Conservation (phyloP, 2,113 vertebrate species). For the Syrrhaptes paradoxus region DNA sequence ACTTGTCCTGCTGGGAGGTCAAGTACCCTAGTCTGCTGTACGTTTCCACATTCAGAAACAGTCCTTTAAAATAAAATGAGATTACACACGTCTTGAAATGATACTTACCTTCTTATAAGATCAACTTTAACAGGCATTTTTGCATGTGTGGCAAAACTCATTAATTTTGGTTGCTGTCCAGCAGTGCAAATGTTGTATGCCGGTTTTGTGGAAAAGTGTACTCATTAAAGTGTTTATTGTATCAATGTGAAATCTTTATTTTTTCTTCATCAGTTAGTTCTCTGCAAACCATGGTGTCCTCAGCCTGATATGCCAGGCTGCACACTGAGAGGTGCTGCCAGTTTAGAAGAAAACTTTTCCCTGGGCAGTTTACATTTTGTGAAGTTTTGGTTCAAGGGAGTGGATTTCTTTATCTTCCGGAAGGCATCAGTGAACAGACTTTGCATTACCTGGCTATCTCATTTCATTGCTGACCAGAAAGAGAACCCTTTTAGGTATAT, state of each 20-base stretch:
- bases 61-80: neutral
- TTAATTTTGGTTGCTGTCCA: neutral
- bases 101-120: neutral
- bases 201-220: neutral
- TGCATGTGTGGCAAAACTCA: accelerated
- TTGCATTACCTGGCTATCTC: neutral
- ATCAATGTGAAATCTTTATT: neutral
- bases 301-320: neutral
- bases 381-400: neutral
- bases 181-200: neutral
- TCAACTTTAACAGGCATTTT: neutral
- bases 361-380: neutral
- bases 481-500: neutral
- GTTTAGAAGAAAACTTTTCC: neutral
- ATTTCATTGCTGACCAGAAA: neutral
- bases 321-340: neutral
- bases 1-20: neutral
- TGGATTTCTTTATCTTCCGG: neutral
- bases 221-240: neutral
- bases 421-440: neutral
- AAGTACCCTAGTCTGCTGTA: neutral
- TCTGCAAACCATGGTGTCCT: neutral
- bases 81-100: neutral
- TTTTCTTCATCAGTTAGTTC: neutral
- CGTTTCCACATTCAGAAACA: neutral